phyloP scores from a whole-genome alignment of 2,797 vertebrate genomes.

The Smutsia gigantea region DNA sequence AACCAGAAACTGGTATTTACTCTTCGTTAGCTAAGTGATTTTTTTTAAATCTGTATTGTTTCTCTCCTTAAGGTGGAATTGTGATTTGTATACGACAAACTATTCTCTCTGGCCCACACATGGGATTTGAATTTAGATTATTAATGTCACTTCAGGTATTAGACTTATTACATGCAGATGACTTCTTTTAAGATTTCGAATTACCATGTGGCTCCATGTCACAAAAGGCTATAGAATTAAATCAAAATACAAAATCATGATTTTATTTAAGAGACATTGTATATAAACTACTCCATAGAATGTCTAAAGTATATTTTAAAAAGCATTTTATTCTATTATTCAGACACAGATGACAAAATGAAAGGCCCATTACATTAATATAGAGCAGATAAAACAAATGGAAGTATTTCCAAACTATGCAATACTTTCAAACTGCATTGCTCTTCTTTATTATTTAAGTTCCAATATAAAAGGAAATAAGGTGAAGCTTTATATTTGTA shows the following conservation, averaged over 20 bases:
- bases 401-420: conserved; percentile 31
- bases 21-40: neutral
- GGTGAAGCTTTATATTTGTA: neutral
- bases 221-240: conserved; percentile 5
- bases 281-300: neutral
- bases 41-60: neutral
- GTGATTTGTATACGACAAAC: neutral
- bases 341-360: conserved; percentile 60
- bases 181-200: conserved; percentile 6
- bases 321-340: conserved; percentile 50
- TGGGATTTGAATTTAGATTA: conserved; percentile 14
- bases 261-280: conserved; percentile 59
- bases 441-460: conserved; percentile 8
- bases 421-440: conserved; percentile 52
- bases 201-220: neutral
- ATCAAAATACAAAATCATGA: conserved; percentile 35
- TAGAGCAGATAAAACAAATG: conserved; percentile 36
- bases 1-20: neutral
- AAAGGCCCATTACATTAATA: conserved; percentile 66
- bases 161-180: neutral
- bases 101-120: neutral
- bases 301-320: conserved; percentile 9
- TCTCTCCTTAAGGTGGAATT: neutral
- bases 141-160: neutral
- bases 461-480: conserved; percentile 45